These are phyloP conservation scores for Sepiola atlantica DNA, from an alignment of 2,888 invertebrate species.

Conservation along the genomic window DNA sequence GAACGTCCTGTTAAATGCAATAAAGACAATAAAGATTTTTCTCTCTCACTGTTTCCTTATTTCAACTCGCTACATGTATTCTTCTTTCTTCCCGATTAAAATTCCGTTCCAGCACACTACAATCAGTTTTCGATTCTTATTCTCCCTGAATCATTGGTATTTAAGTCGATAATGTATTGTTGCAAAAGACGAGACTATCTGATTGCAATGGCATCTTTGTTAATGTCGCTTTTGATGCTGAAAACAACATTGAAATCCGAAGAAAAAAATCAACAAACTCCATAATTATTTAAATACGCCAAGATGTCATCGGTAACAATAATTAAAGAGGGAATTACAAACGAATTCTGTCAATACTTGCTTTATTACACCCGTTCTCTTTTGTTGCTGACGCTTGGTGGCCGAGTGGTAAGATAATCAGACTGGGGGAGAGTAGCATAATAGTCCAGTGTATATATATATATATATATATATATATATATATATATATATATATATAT, in stretches of 20 bases:
- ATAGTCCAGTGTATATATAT: background rate
- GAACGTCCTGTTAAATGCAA: no score
- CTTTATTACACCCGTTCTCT: background rate
- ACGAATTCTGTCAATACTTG: background rate
- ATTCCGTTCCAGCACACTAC: background rate
- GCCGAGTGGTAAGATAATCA: background rate
- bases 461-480: constrained; percentile 40
- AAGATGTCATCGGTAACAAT: background rate
- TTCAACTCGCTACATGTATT: background rate
- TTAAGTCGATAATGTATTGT: background rate
- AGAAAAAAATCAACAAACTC: background rate
- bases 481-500: no score
- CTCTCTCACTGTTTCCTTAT: no score
- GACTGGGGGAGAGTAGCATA: background rate
- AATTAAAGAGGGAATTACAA: background rate
- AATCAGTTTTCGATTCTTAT: background rate
- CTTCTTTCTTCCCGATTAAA: background rate
- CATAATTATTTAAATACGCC: background rate
- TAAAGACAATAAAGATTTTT: no score
- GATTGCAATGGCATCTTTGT: background rate
- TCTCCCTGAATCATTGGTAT: background rate
- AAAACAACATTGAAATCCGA: background rate
- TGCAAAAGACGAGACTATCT: background rate
- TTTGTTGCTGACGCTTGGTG: background rate
- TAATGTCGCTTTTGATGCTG: background rate